Conservation (phyloP, 2,797 vertebrate genomes). For the Sarcoramphus papa region DNA sequence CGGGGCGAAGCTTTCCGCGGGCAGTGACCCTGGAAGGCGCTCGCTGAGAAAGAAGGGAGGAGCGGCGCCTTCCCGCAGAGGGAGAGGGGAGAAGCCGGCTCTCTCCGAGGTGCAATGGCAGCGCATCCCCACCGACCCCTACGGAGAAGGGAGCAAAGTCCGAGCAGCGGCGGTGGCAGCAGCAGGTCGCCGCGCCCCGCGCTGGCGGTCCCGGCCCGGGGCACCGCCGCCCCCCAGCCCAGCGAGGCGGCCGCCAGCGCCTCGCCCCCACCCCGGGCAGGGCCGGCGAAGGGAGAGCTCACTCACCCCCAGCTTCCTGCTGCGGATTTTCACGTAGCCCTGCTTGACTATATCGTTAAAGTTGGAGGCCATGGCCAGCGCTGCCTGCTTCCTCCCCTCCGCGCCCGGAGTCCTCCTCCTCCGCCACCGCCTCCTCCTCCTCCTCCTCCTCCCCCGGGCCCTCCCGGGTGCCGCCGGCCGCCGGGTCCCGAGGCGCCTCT, state of each 20-base stretch:
- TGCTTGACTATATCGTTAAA: slow-evolving; percentile 99
- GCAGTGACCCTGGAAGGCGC: not conserved
- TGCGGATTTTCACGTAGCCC: slow-evolving; percentile 97
- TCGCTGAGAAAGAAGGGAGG: not conserved
- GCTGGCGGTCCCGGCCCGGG: too few relatives aligned
- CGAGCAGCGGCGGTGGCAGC: not conserved
- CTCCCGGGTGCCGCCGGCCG: not conserved
- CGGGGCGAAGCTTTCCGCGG: not conserved
- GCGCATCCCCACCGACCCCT: not conserved
- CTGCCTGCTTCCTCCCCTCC: not conserved
- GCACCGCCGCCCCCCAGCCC: too few relatives aligned
- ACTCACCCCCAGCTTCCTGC: slow-evolving; percentile 98
- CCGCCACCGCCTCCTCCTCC: not conserved
- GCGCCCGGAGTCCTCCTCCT: not conserved
- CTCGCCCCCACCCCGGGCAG: not conserved
- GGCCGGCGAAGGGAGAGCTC: not conserved
- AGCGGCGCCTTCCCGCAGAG: not conserved
- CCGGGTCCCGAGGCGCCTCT: slow-evolving; percentile 21
- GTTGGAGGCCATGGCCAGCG: slow-evolving; percentile 93
- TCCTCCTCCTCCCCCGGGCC: not conserved
- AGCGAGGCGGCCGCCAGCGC: not conserved
- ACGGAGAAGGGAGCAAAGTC: not conserved
- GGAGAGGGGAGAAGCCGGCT: not conserved
- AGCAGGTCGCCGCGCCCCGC: too few relatives aligned
- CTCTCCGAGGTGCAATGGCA: not conserved